phyloP scores from a whole-genome alignment of 2,888 invertebrate species.

The Apamea crenata region DNA sequence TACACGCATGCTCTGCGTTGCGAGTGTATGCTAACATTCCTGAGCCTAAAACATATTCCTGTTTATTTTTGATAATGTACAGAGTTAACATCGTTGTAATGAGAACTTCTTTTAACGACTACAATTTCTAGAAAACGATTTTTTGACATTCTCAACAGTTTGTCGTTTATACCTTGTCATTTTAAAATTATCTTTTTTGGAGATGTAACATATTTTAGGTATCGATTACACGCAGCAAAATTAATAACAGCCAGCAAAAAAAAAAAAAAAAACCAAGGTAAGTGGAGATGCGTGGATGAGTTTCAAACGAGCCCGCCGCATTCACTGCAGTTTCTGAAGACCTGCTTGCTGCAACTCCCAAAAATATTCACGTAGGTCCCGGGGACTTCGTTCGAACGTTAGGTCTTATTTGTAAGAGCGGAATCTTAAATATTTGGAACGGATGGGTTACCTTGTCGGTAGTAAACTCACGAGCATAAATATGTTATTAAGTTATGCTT shows the following conservation, averaged over 20 bases:
- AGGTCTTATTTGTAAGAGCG: too few relatives aligned
- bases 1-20: not conserved
- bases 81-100: not conserved
- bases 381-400: too few relatives aligned
- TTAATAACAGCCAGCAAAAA: not conserved
- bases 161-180: not conserved
- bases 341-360: not conserved
- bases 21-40: not conserved
- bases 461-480: too few relatives aligned
- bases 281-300: not conserved
- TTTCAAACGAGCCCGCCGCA: not conserved
- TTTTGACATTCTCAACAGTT: not conserved
- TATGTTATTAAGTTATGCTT: too few relatives aligned
- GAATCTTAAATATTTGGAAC: too few relatives aligned
- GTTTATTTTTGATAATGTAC: not conserved
- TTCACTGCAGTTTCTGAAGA: not conserved
- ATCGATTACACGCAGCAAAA: not conserved
- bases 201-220: not conserved
- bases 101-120: not conserved
- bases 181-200: not conserved
- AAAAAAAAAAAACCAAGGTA: not conserved
- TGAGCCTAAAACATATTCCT: not conserved
- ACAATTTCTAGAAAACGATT: not conserved
- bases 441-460: too few relatives aligned
- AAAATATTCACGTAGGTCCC: not conserved